Percentiles rank a stretch among this genome's conserved stretches.
These are phyloP conservation scores for Polia nebulosa DNA, from an alignment of 2,888 invertebrate species.

Conservation along the genomic window DNA sequence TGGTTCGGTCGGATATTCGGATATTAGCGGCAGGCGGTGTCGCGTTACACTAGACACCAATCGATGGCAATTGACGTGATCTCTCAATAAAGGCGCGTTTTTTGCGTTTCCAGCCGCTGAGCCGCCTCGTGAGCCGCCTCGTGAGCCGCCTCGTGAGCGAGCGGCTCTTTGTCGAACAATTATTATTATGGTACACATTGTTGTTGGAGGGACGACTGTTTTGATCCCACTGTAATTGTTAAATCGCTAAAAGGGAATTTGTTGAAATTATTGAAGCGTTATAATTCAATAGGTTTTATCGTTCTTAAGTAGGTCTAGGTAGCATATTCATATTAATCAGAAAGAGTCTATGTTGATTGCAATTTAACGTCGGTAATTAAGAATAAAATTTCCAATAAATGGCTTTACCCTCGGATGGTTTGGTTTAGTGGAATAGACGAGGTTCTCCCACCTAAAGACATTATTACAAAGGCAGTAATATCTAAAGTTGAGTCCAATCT, in stretches of 20 bases:
- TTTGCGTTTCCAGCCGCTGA: slow-evolving; percentile 63
- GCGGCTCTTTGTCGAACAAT: slow-evolving; percentile 23
- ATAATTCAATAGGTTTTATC: not conserved
- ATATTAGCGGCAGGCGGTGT: slow-evolving; percentile 52
- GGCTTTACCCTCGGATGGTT: too few species aligned
- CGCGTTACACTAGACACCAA: slow-evolving; percentile 76
- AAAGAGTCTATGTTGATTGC: not conserved
- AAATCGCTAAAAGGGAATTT: slow-evolving; percentile 43
- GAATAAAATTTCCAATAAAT: too few species aligned
- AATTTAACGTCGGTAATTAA: too few species aligned
- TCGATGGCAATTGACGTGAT: slow-evolving; percentile 85
- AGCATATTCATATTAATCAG: not conserved
- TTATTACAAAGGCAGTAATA: too few species aligned
- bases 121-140: slow-evolving; percentile 6
- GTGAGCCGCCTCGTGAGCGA: not conserved
- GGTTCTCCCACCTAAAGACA: too few species aligned
- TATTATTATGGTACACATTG: slow-evolving; percentile 63
- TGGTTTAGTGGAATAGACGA: too few species aligned
- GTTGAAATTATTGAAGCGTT: slow-evolving; percentile 3
- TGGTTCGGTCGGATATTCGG: slow-evolving; percentile 12
- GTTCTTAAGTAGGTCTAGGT: not conserved
- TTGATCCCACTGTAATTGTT: slow-evolving; percentile 69
- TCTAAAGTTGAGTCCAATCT: too few species aligned
- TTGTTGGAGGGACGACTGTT: slow-evolving; percentile 54
- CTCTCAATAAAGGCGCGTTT: slow-evolving; percentile 69